These are phyloP conservation scores for Bombus sylvicola DNA, from an alignment of 1,140 invertebrate genomes.

Conservation along the genomic window DNA sequence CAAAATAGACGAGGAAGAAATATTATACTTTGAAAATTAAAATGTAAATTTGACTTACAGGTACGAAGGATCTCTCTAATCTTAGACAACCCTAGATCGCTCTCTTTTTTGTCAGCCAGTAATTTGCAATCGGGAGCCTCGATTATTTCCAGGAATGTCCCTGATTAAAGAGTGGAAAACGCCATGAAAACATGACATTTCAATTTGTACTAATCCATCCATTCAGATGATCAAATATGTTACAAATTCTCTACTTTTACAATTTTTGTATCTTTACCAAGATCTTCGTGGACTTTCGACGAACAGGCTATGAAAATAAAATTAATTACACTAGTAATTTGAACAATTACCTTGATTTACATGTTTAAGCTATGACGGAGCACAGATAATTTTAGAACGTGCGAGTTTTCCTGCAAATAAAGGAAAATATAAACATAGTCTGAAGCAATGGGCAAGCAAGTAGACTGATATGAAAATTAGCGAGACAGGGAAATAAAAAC, in stretches of 20 bases:
- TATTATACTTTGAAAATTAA: neutral
- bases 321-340: neutral
- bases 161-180: neutral
- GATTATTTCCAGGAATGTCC: neutral
- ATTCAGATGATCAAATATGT: too few relatives aligned
- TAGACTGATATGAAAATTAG: neutral
- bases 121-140: neutral
- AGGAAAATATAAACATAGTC: neutral
- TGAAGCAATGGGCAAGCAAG: neutral
- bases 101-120: neutral
- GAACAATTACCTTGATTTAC: neutral
- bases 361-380: neutral
- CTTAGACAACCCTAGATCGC: neutral
- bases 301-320: too few relatives aligned
- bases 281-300: too few relatives aligned
- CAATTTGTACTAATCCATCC: too few relatives aligned
- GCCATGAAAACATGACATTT: too few relatives aligned
- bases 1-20: neutral
- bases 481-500: neutral
- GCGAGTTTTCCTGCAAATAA: slow-evolving; percentile 13
- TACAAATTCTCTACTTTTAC: too few relatives aligned
- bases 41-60: too few relatives aligned
- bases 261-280: too few relatives aligned
- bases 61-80: neutral
- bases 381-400: neutral